Evolutionary conservation across 2,113 vertebrate species (phyloP).

Genomic region (Notechis scutatus): DNA sequence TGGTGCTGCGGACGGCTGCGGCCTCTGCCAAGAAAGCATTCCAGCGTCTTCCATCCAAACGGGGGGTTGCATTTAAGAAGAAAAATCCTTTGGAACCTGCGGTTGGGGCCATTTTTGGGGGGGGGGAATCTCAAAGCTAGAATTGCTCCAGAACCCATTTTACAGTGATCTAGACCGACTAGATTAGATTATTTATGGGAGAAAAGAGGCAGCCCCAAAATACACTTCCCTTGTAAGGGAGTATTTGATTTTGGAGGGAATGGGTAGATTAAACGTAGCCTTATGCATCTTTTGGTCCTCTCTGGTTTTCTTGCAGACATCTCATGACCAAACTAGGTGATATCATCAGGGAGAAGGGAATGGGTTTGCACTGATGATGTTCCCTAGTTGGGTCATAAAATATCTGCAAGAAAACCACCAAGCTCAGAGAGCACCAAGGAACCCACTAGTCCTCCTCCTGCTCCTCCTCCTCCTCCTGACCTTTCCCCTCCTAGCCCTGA

Average conservation of each 20-base stretch:
- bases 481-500: too few relatives aligned
- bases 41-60: background rate
- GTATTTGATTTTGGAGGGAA: background rate
- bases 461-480: too few relatives aligned
- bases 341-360: background rate
- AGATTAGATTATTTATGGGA: background rate
- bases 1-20: accelerated
- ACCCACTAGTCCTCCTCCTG: too few relatives aligned
- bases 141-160: background rate
- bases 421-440: background rate
- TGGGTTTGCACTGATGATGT: background rate
- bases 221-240: background rate
- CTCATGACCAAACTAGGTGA: background rate
- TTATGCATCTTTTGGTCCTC: background rate
- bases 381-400: background rate
- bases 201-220: background rate
- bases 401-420: background rate
- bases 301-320: background rate
- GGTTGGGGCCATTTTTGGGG: background rate
- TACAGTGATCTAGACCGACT: too few relatives aligned
- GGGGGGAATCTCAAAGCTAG: background rate
- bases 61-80: background rate
- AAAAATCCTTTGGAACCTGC: background rate
- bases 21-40: background rate
- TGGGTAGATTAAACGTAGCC: background rate